Conservation (phyloP, 1,140 invertebrate genomes). For the Scaptomyza pallida region DNA sequence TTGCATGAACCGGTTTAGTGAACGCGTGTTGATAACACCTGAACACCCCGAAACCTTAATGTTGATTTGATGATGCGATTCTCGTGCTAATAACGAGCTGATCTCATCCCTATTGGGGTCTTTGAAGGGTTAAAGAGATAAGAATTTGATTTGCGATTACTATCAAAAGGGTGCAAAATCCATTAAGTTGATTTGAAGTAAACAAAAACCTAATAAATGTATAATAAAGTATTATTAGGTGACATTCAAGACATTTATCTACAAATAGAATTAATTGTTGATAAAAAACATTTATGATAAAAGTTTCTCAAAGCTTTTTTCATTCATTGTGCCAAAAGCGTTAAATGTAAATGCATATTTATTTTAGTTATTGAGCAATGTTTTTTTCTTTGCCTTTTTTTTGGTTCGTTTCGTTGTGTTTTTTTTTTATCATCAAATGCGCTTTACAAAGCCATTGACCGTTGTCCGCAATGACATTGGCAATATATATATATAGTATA, state of each 20-base stretch:
- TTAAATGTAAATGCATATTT: constrained; percentile 7
- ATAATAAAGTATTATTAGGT: too few species aligned
- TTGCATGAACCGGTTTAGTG: constrained; percentile 8
- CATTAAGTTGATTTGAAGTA: too few species aligned
- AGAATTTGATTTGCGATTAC: constrained; percentile 1
- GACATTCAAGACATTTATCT: too few species aligned
- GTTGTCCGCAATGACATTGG: constrained; percentile 72
- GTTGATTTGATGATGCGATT: too few species aligned
- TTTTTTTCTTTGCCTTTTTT: not conserved
- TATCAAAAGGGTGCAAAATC: not conserved
- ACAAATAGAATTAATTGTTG: too few species aligned
- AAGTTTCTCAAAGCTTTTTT: too few species aligned
- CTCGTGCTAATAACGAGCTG: too few species aligned
- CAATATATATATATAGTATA: constrained; percentile 16
- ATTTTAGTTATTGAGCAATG: constrained; percentile 19
- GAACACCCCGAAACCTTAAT: too few species aligned
- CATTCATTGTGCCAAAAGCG: not conserved
- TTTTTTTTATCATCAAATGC: constrained; percentile 37
- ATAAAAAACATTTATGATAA: too few species aligned
- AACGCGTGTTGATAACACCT: too few species aligned
- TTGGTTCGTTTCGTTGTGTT: constrained; percentile 7
- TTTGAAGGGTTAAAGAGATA: constrained; percentile 5
- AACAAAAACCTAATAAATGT: too few species aligned
- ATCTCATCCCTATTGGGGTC: not conserved
- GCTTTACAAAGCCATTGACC: constrained; percentile 63